Base-by-base conservation (phyloP, 2,888 invertebrate genomes). In the Ceratothoa steindachneri region DNA sequence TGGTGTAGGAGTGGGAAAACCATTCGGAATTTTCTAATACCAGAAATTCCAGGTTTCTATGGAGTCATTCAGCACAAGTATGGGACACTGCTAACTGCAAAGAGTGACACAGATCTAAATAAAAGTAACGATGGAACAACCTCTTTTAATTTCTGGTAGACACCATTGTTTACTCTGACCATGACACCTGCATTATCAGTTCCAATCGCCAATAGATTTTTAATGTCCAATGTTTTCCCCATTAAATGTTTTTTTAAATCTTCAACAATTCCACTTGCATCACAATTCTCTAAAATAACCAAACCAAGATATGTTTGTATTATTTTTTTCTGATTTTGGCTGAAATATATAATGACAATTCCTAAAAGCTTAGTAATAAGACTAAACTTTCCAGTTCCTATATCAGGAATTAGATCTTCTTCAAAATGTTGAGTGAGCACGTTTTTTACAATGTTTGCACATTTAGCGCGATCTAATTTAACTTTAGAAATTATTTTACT, bases 131-230 rank as follows among this genome's bases (percentile, higher is more conserved):
- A 15, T 7, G 72, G 67, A 31, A 73, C 19, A n/a, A 69, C 69
- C 12, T 55, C 22, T 30, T 73, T 73, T 60, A 73, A 53, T 22
- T 73, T 60, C 22, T 69, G 22, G 31, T 69, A 68, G 3, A 73
- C 73, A 29, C 69, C 73, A 69, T 73, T 73, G 22, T 73, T 73
- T 4, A 73, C 30, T 3, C 69, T 41, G 9, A 64, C 64, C 73
- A 73, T 73, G 3, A 73, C 73, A 73, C 68, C 69, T 3, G 69
- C 73, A 31, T 73, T 60, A 24, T 73, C 69, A 7, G 69, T 73
- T 19, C 73, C 73, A 73, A 66, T 72, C 2, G 67, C 72, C 29
- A 67, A 19, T 51, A 72, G 30, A 30, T 72, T 72, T 12, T 66
- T 15, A 24, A 72, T 51, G 28, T 67, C 28, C n/a, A 72, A 29